A percentile compares a stretch with the other conserved stretches of the same genome.
These are phyloP conservation scores for Aphis gossypii DNA, from an alignment of 1,140 invertebrate genomes.

Conservation along the genomic window DNA sequence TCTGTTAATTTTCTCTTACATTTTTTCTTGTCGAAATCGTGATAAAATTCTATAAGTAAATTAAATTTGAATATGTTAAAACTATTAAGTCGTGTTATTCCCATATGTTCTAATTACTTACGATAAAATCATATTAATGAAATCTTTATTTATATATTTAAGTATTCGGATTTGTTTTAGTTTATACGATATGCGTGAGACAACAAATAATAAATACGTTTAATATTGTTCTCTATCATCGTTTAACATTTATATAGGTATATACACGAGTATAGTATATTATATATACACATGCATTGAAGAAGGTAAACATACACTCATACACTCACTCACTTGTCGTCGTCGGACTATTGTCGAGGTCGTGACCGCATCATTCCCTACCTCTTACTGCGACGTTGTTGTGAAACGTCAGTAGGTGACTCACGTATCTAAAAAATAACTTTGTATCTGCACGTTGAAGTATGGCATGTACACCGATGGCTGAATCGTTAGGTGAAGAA, in stretches of 20 bases:
- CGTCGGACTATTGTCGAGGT: constrained; percentile 44
- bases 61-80: background rate
- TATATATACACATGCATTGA: background rate
- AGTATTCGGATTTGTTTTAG: background rate
- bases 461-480: constrained; percentile 44
- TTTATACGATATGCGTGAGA: background rate
- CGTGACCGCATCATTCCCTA: constrained; percentile 17
- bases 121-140: background rate
- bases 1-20: background rate
- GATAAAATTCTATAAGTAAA: background rate
- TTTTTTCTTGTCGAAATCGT: background rate
- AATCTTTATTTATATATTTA: background rate
- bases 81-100: background rate
- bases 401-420: constrained; percentile 17
- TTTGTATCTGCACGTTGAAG: background rate
- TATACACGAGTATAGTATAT: background rate
- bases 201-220: background rate
- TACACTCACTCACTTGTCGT: constrained; percentile 4
- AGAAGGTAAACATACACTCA: background rate
- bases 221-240: background rate
- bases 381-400: background rate
- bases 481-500: constrained; percentile 41
- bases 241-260: background rate
- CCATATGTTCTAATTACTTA: background rate
- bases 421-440: background rate